Evolutionary conservation across 2,113 vertebrate genomes (phyloP).

Genomic region (Leptodactylus fuscus): DNA sequence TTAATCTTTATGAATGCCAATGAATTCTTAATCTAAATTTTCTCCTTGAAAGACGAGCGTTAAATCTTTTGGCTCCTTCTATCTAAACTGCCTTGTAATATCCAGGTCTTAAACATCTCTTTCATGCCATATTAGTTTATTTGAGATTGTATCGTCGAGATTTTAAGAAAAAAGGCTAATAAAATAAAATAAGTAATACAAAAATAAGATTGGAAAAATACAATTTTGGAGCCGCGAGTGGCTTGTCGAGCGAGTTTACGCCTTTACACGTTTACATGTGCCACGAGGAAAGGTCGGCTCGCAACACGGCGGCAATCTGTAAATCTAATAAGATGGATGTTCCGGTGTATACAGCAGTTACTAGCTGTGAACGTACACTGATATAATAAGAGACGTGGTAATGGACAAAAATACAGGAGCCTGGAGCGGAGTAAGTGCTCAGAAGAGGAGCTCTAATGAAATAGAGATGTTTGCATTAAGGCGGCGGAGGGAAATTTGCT

Average conservation of each 20-base stretch:
- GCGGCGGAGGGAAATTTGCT: background rate
- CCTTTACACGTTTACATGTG: background rate
- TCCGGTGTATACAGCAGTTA: background rate
- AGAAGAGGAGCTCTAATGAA: background rate
- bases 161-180: background rate
- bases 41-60: constrained; percentile 55
- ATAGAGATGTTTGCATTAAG: background rate
- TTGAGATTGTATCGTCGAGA: background rate
- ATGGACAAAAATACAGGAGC: background rate
- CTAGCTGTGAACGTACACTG: background rate
- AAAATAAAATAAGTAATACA: background rate
- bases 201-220: background rate
- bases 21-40: constrained; percentile 57
- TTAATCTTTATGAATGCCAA: constrained; percentile 60
- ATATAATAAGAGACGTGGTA: background rate
- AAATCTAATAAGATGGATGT: background rate
- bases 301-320: background rate
- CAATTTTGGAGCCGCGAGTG: background rate
- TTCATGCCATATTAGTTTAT: background rate
- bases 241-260: background rate
- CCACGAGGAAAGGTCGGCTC: background rate
- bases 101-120: constrained; percentile 28
- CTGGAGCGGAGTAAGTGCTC: background rate
- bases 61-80: constrained; percentile 48
- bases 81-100: constrained; percentile 27